phyloP scores from a whole-genome alignment of 2,797 vertebrate species.

The Garrulus glandarius region DNA sequence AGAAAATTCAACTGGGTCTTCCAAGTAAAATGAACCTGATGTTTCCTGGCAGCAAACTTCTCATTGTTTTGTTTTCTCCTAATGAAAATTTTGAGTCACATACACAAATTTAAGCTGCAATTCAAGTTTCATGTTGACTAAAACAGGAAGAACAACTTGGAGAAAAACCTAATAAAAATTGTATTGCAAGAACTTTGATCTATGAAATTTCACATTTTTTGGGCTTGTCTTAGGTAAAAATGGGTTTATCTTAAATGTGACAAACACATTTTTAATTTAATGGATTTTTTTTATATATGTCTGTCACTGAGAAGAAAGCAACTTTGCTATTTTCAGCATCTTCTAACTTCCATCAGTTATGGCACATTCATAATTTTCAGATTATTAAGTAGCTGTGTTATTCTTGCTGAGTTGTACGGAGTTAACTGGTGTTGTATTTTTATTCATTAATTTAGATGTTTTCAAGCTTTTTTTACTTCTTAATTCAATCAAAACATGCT shows the following conservation, averaged over 20 bases:
- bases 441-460: neutral
- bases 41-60: neutral
- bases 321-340: neutral
- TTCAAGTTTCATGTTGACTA: neutral
- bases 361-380: neutral
- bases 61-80: neutral
- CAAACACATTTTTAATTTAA: neutral
- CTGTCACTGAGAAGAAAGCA: neutral
- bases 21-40: neutral
- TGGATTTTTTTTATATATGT: neutral
- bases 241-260: neutral
- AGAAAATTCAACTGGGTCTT: neutral
- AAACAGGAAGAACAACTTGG: neutral
- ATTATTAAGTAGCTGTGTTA: neutral
- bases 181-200: neutral
- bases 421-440: neutral
- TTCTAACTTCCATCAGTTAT: neutral
- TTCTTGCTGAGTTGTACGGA: neutral
- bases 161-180: neutral
- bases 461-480: neutral
- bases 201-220: neutral
- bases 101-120: neutral
- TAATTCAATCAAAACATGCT: neutral
- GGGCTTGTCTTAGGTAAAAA: neutral
- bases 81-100: neutral